Percentiles rank a stretch among this genome's conserved stretches.
Evolutionary conservation across 2,113 vertebrate species (phyloP).

Genomic region (Calonectris borealis): DNA sequence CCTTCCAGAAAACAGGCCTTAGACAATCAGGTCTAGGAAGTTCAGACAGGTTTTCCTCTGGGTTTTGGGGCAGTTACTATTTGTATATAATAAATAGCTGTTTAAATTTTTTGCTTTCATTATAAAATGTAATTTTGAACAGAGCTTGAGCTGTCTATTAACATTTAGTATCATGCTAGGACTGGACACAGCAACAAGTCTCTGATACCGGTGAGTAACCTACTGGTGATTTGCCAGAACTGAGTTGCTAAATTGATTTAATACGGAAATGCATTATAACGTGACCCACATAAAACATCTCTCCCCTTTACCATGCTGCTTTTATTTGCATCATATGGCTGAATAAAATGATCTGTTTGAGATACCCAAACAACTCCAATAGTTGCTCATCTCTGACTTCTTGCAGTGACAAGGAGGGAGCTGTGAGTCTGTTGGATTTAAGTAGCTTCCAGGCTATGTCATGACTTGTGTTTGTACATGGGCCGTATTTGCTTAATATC

Average conservation of each 20-base stretch:
- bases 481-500: constrained; percentile 33
- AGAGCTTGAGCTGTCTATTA: background rate
- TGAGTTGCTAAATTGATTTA: background rate
- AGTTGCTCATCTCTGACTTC: background rate
- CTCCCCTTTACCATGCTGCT: background rate
- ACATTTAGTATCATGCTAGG: background rate
- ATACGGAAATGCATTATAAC: background rate
- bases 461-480: background rate
- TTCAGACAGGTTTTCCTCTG: constrained; percentile 31
- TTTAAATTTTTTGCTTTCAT: background rate
- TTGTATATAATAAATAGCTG: background rate
- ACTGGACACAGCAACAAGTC: background rate
- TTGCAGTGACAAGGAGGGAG: background rate
- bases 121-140: background rate
- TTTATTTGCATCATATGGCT: background rate
- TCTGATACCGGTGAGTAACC: background rate
- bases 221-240: background rate
- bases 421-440: background rate
- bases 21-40: constrained; percentile 6
- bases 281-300: background rate
- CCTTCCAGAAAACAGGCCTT: constrained; percentile 12
- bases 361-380: background rate
- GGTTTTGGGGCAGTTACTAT: background rate
- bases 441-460: background rate
- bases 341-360: background rate